Evolutionary conservation across 2,797 vertebrate genomes (phyloP).

Genomic region (Telmatherina bonti): DNA sequence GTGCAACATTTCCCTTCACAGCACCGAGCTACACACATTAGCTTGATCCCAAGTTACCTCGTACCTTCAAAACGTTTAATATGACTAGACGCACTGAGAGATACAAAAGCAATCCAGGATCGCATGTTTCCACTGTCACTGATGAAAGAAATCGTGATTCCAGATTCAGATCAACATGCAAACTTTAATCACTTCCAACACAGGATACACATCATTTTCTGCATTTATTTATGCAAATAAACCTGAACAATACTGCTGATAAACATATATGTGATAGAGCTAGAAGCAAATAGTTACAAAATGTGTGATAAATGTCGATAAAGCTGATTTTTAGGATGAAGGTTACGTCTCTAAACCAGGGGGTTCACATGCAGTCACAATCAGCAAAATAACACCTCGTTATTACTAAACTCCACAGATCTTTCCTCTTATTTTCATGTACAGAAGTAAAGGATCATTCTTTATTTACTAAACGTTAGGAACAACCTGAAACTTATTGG

Average conservation of each 20-base stretch:
- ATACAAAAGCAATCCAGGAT: background rate
- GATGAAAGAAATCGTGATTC: background rate
- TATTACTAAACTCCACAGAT: no score
- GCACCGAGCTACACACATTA: background rate
- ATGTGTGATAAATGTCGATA: slow-evolving; percentile 5
- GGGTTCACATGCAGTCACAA: no score
- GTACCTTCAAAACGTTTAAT: background rate
- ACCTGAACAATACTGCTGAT: background rate
- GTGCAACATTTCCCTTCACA: background rate
- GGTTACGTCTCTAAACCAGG: background rate
- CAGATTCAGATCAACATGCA: background rate
- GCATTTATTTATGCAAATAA: slow-evolving; percentile 3
- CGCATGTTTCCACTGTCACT: background rate
- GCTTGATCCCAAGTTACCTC: background rate
- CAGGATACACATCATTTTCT: slow-evolving; percentile 9
- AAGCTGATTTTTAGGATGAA: background rate
- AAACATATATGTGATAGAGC: slow-evolving; percentile 3
- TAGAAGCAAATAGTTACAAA: background rate
- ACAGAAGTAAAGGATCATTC: no score
- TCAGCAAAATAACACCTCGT: no score
- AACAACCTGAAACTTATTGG: no score
- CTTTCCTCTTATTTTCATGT: no score
- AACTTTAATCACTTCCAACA: slow-evolving; percentile 1
- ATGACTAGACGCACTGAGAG: background rate
- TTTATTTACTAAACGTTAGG: no score